phyloP scores from a whole-genome alignment of 2,888 invertebrate genomes.

The Andrena hattorfiana region DNA sequence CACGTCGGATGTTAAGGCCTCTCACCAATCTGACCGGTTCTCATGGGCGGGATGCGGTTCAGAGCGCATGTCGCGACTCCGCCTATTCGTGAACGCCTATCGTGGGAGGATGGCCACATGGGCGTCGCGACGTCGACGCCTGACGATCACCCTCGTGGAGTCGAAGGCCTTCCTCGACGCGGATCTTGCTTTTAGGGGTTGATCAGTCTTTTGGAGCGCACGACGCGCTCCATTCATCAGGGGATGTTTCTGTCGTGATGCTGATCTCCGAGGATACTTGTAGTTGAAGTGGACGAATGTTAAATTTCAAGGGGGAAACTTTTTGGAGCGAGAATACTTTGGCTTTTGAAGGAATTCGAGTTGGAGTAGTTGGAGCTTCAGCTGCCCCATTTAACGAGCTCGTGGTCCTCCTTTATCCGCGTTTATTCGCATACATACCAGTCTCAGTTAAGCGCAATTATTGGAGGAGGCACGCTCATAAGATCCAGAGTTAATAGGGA shows the following conservation, averaged over 20 bases:
- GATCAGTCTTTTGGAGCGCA: neutral
- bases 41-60: conserved; percentile 70
- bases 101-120: conserved; percentile 35
- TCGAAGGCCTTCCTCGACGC: neutral
- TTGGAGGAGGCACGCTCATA: too few species aligned
- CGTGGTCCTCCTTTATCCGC: too few species aligned
- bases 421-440: too few species aligned
- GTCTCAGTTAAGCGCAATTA: too few species aligned
- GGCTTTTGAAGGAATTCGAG: neutral
- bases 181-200: neutral
- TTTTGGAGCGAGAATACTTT: neutral
- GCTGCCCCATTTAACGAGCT: too few species aligned
- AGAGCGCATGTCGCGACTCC: conserved; percentile 75
- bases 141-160: neutral
- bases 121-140: conserved; percentile 38
- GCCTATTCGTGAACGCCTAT: conserved; percentile 55
- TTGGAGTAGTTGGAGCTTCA: neutral
- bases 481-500: too few species aligned
- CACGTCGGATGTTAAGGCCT: conserved; percentile 75
- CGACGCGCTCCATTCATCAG: too few species aligned
- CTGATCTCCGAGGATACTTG: too few species aligned
- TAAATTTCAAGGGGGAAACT: too few species aligned
- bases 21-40: conserved; percentile 71
- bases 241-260: too few species aligned
- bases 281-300: too few species aligned